These are phyloP conservation scores for Cynopterus brachyotis DNA, from an alignment of 2,113 vertebrate genomes.

Conservation along the genomic window DNA sequence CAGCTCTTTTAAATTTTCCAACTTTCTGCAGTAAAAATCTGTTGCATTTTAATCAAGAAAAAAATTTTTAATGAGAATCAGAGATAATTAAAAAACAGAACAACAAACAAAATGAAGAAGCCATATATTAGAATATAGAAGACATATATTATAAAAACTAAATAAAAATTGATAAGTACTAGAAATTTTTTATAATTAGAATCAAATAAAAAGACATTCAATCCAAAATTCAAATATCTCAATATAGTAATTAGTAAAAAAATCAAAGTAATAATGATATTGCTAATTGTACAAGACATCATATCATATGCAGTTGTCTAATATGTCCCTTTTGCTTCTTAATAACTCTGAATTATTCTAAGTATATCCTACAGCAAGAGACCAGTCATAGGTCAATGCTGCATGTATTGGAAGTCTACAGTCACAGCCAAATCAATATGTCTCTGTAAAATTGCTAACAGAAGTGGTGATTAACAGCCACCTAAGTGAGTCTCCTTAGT, in stretches of 20 bases:
- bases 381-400: background rate
- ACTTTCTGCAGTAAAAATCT: background rate
- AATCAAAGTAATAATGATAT: background rate
- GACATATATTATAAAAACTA: background rate
- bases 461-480: constrained; percentile 7
- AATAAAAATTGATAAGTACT: background rate
- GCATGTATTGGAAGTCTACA: background rate
- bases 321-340: background rate
- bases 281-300: background rate
- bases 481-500: background rate
- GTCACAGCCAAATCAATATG: background rate
- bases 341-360: background rate
- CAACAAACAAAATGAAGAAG: background rate
- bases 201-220: background rate
- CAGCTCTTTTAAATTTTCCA: background rate
- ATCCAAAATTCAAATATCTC: background rate
- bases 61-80: background rate
- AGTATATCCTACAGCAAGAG: background rate
- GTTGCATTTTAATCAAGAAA: background rate
- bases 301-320: background rate
- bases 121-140: background rate
- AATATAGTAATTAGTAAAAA: background rate
- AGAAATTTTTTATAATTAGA: background rate
- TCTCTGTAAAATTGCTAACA: background rate
- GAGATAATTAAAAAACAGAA: background rate